A percentile compares a stretch with the other conserved stretches of the same genome.
Conservation (phyloP, 2,113 vertebrate genomes). For the Phyllostomus hastatus region DNA sequence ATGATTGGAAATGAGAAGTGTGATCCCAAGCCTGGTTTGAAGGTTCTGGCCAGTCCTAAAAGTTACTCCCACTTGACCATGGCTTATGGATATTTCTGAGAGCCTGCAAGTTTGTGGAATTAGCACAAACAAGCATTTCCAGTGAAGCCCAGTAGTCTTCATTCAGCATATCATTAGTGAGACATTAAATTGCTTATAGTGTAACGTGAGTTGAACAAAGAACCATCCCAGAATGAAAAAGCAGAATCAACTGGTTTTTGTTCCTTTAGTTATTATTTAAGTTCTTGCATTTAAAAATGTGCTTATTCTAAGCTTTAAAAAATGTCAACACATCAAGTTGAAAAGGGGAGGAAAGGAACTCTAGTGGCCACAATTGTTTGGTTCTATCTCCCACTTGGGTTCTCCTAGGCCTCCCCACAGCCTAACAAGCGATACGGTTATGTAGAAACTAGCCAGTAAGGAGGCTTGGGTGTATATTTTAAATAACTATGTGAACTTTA, state of each 20-base stretch:
- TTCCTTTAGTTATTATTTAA: not conserved
- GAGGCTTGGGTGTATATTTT: not conserved
- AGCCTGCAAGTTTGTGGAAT: not conserved
- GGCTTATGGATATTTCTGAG: not conserved
- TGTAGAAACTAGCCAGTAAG: not conserved
- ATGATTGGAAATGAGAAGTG: not conserved
- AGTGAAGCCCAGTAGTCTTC: not conserved
- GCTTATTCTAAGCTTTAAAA: not conserved
- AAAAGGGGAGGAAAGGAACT: not conserved
- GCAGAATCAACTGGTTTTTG: not conserved
- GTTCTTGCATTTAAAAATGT: not conserved
- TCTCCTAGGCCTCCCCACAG: not conserved
- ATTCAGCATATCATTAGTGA: not conserved
- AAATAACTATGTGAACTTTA: constrained; percentile 19
- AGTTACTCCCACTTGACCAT: not conserved
- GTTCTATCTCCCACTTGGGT: not conserved
- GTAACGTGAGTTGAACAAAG: not conserved
- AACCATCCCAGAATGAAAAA: not conserved
- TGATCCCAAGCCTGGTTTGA: not conserved
- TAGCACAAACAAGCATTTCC: not conserved
- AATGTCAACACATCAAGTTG: not conserved
- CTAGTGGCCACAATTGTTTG: not conserved
- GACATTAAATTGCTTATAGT: not conserved
- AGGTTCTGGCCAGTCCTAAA: not conserved
- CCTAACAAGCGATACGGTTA: not conserved